Conservation (phyloP, 2,113 vertebrate genomes). For the Cinclus cinclus region DNA sequence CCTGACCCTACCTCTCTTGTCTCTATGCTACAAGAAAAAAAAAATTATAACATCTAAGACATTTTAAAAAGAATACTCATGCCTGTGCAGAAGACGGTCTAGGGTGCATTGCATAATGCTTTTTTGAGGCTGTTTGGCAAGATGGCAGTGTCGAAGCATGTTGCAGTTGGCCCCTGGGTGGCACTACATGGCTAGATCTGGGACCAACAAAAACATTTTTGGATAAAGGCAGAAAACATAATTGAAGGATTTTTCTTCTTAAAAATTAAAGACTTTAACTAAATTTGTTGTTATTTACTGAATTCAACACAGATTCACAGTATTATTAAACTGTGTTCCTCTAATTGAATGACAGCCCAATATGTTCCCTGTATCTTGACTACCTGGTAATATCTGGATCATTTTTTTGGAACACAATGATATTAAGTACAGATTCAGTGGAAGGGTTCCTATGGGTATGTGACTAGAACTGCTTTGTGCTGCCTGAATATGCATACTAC, state of each 20-base stretch:
- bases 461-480: slow-evolving; percentile 38
- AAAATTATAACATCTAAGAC: not conserved
- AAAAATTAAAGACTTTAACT: slow-evolving; percentile 7
- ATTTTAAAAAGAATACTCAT: slow-evolving; percentile 13
- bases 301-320: not conserved
- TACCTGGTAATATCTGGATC: slow-evolving; percentile 6
- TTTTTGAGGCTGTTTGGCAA: slow-evolving; percentile 55
- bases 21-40: slow-evolving; percentile 6
- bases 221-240: slow-evolving; percentile 7
- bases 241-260: slow-evolving; percentile 23
- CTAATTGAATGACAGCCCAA: not conserved
- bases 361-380: not conserved
- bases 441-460: slow-evolving; percentile 33
- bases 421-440: not conserved
- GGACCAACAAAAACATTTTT: slow-evolving; percentile 45
- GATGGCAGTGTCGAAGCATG: slow-evolving; percentile 42
- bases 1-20: not conserved
- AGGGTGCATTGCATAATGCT: slow-evolving; percentile 14
- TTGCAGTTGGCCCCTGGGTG: slow-evolving; percentile 76
- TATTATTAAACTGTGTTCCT: not conserved
- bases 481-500: slow-evolving; percentile 45
- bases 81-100: not conserved
- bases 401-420: slow-evolving; percentile 34
- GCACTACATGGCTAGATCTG: slow-evolving; percentile 72
- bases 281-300: slow-evolving; percentile 38